Evolutionary conservation across 2,888 invertebrate species (phyloP).

Genomic region (Hypercompe scribonia): DNA sequence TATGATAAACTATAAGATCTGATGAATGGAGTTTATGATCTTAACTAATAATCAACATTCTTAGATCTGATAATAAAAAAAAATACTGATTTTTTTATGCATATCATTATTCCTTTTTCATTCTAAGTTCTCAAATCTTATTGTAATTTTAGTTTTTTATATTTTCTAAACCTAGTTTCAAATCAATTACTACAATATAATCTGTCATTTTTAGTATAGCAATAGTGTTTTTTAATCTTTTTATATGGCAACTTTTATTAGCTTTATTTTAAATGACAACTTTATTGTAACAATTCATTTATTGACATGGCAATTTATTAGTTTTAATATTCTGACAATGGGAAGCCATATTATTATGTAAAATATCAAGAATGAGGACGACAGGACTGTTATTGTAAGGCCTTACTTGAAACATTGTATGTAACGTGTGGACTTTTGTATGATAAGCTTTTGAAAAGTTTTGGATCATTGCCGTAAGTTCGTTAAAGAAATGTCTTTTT

Average conservation of each 20-base stretch:
- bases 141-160: neutral
- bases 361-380: constrained; percentile 31
- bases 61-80: constrained; percentile 33
- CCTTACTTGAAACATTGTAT: constrained; percentile 51
- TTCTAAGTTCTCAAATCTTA: neutral
- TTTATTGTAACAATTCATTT: neutral
- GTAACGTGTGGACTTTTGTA: constrained; percentile 36
- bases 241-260: constrained; percentile 7
- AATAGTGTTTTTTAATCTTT: neutral
- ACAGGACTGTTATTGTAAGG: constrained; percentile 54
- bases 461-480: constrained; percentile 15
- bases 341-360: constrained; percentile 5
- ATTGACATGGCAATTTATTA: neutral
- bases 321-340: constrained; percentile 8
- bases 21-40: neutral
- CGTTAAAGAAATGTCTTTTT: constrained; percentile 1
- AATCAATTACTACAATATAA: neutral
- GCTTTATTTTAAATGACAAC: constrained; percentile 19
- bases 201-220: constrained; percentile 1
- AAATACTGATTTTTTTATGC: constrained; percentile 50
- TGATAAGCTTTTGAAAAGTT: constrained; percentile 18
- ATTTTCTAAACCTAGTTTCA: neutral
- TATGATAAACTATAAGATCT: neutral
- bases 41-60: neutral
- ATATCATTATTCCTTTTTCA: constrained; percentile 42